These are phyloP conservation scores for Cryptotis parvus DNA, from an alignment of 2,113 vertebrate species.

Conservation along the genomic window DNA sequence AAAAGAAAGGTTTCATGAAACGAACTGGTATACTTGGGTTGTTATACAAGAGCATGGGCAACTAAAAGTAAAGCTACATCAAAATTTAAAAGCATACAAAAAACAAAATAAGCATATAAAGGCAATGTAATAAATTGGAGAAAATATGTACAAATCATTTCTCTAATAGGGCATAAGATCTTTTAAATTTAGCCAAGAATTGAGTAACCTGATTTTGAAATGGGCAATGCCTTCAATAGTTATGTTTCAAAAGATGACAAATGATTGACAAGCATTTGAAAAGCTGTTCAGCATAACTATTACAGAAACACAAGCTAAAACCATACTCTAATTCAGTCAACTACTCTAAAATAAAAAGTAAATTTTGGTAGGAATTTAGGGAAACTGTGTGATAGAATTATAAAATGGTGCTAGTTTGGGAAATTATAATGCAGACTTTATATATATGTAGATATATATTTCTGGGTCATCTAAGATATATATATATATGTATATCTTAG, in stretches of 20 bases:
- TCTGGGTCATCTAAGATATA: too few species aligned
- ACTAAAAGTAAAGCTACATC: too few species aligned
- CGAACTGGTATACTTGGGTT: too few species aligned
- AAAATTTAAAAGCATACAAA: too few species aligned
- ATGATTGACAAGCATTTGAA: not conserved
- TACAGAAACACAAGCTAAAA: not conserved
- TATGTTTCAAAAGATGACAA: not conserved
- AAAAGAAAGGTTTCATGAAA: too few species aligned
- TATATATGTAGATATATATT: too few species aligned
- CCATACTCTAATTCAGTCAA: not conserved
- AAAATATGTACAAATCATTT: too few species aligned
- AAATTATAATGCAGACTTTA: not conserved
- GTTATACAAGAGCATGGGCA: too few species aligned
- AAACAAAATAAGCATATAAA: too few species aligned
- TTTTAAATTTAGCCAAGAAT: not conserved
- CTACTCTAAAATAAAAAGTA: not conserved
- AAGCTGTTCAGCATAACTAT: not conserved
- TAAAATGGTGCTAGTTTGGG: not conserved
- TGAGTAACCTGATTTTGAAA: not conserved
- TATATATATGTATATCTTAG: too few species aligned
- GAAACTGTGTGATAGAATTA: not conserved
- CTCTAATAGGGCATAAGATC: too few species aligned
- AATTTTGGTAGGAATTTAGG: not conserved
- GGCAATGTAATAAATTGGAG: too few species aligned
- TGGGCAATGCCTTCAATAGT: not conserved